These are phyloP conservation scores for Pseudococcus longispinus DNA, from an alignment of 2,888 invertebrate species.

Conservation along the genomic window DNA sequence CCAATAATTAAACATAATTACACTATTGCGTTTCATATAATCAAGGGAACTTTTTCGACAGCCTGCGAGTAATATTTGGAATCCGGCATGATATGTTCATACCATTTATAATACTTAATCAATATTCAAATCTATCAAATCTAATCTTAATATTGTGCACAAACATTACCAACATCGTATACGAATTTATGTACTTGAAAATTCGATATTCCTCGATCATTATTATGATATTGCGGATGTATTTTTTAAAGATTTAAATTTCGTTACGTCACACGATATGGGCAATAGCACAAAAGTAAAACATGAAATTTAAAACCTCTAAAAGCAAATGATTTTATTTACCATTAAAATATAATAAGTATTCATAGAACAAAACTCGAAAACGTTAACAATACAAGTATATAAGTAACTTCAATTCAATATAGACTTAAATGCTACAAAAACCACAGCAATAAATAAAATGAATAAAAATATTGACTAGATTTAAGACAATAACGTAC, in stretches of 20 bases:
- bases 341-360: background rate
- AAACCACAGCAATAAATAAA: constrained; percentile 45
- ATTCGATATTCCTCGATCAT: too few species aligned
- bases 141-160: background rate
- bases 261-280: background rate
- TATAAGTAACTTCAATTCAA: constrained; percentile 44
- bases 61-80: background rate
- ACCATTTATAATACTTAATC: background rate
- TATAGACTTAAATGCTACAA: constrained; percentile 39
- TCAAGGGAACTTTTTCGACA: constrained; percentile 1
- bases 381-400: constrained; percentile 3
- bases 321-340: constrained; percentile 1
- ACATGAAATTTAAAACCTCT: background rate
- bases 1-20: background rate
- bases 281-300: background rate
- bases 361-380: background rate
- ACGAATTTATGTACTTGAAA: background rate
- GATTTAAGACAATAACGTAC: constrained; percentile 16
- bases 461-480: constrained; percentile 42
- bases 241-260: background rate
- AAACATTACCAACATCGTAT: background rate
- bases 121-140: background rate
- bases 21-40: background rate
- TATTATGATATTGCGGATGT: background rate
- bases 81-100: constrained; percentile 1